Base-by-base conservation (phyloP, 2,888 invertebrate species). In the Tipula helvola region DNA sequence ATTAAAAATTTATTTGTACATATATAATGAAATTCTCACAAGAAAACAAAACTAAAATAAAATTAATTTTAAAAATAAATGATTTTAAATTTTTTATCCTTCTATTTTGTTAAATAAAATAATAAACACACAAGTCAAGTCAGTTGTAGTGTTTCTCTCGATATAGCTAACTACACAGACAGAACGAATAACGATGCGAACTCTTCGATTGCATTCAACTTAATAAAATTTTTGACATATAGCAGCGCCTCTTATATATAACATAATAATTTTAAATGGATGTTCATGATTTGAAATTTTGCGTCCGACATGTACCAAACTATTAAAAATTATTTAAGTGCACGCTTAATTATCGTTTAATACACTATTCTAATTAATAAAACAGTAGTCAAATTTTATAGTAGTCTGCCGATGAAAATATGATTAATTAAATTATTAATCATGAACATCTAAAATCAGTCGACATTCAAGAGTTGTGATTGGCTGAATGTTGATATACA, bases 211-310 rank as follows among this genome's bases (percentile, higher is more conserved):
- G 71, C 71, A 28, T 71, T 71, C 71, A 71, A 71, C 71, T 71
- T 71, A 71, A 71, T 71, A 28, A 71, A 71, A 71, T 28, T 71
- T 71, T 71, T 71, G 71, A 71, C 71, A 28, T 71, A 71, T 28
- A 71, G 71, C 71, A 71, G 71, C 71, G 71, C 71, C 71, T 71
- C 71, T 71, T 71, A 71, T 71, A 71, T 71, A 71, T 71, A 71
- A 71, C 71, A 10, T 71, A 12, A 18, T 13, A 18, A 71, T 71
- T 71, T 71, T 71, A 71, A 71, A 71, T 71, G 71, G 71, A 71
- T 71, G 71, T 71, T 71, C 71, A 71, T 28, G 71, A 71, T 71
- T 71, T 4, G 4, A 71, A 8, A 71, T 71, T 28, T 71, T 71
- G 71, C 71, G 71, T 71, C 71, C 12, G 71, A 71, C 18, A 12